Evolutionary conservation across 1,140 invertebrate genomes (phyloP), one percentile per base, ranked within the genome.

Genomic region (Babylonia areolata): DNA sequence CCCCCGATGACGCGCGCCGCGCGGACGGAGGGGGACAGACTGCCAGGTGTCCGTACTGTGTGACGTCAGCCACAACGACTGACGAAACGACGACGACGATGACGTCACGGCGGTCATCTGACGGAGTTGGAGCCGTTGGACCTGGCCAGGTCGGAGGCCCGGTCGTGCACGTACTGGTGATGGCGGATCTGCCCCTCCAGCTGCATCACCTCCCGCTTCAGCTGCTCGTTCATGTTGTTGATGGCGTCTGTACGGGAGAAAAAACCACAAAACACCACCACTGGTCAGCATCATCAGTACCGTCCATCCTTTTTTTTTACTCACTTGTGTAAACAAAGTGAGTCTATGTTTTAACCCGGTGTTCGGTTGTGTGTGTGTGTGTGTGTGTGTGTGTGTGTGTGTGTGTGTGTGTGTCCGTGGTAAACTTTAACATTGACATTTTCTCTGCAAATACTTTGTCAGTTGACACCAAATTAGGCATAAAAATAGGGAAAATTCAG

Each of bases 241-340:
- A 88, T 88, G 28, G 85, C 85, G 37, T 90, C 90, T 90, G 86
- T n/a, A n/a, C n/a, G n/a, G n/a, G n/a, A n/a, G n/a, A n/a, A n/a
- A n/a, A 46, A 86, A 81, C 39, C 80, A 23, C 37, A 75, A n/a
- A n/a, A 40, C 35, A 42, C 39, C 20, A 31, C 1, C 58, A 82
- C n/a, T 64, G n/a, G 11, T 31, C 9, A 9, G 46, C 46, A 51
- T 17, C 46, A 51, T 17, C 46, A 51, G 0, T 17, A 12, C 0
- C 46, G 17, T 3, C 46, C 9, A 51, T 17, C 46, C 0, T 51
- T 73, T 33, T 35, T 17, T 73, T 33, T 73, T 33, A n/a, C n/a
- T n/a, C n/a, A n/a, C n/a, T n/a, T n/a, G n/a, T n/a, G n/a, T n/a
- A n/a, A n/a, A n/a, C n/a, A n/a, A n/a, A n/a, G n/a, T n/a, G n/a